Evolutionary conservation across 2,797 vertebrate genomes (phyloP).

Genomic region (Naso thynnoides): DNA sequence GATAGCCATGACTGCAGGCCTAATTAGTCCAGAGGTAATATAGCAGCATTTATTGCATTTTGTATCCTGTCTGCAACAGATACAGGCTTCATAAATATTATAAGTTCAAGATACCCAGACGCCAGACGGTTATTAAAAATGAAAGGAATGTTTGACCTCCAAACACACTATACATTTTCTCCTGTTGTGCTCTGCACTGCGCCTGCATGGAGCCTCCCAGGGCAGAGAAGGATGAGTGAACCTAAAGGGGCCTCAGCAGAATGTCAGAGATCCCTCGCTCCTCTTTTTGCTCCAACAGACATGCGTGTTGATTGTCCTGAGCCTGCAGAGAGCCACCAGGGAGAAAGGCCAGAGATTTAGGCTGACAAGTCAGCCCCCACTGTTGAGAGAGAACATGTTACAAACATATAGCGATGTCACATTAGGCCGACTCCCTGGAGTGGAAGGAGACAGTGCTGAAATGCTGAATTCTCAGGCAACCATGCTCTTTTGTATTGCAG

Average conservation of each 20-base stretch:
- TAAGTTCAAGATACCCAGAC: slow-evolving; percentile 47
- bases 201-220: slow-evolving; percentile 36
- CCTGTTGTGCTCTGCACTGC: slow-evolving; percentile 15
- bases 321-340: slow-evolving; percentile 56
- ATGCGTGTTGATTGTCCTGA: slow-evolving; percentile 74
- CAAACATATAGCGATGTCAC: slow-evolving; percentile 63
- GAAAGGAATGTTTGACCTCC: slow-evolving; percentile 66
- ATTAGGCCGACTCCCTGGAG: slow-evolving; percentile 39
- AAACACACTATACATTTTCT: slow-evolving; percentile 36
- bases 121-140: slow-evolving; percentile 59
- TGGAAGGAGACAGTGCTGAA: slow-evolving; percentile 42
- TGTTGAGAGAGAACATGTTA: slow-evolving; percentile 52
- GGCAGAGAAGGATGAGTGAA: slow-evolving; percentile 48
- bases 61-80: slow-evolving; percentile 57
- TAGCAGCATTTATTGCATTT: slow-evolving; percentile 54
- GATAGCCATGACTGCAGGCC: slow-evolving; percentile 49
- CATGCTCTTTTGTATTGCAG: not conserved
- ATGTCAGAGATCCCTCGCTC: slow-evolving; percentile 56
- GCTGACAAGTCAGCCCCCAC: slow-evolving; percentile 64
- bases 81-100: slow-evolving; percentile 63
- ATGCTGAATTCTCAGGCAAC: slow-evolving; percentile 33
- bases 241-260: slow-evolving; percentile 43
- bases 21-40: slow-evolving; percentile 70
- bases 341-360: slow-evolving; percentile 69
- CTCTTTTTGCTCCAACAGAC: slow-evolving; percentile 56